phyloP scores from a whole-genome alignment of 2,888 invertebrate genomes.

The Sericinus montela region DNA sequence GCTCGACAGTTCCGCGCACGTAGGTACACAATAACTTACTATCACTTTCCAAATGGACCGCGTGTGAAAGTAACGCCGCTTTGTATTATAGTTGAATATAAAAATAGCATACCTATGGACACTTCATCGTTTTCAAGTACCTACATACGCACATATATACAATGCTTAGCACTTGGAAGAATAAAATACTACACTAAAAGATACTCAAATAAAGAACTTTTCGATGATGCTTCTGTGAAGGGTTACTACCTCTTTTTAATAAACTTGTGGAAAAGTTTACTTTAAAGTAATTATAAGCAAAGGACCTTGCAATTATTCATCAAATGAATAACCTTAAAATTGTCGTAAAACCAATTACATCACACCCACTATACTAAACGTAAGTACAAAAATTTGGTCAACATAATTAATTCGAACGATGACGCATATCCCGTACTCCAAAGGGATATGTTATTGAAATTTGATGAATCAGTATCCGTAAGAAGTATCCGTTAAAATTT shows the following conservation, averaged over 20 bases:
- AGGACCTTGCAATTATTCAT: too few relatives aligned
- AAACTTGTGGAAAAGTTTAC: too few relatives aligned
- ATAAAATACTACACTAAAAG: too few relatives aligned
- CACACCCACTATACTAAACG: too few relatives aligned
- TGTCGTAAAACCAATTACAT: neutral
- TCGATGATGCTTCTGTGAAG: too few relatives aligned
- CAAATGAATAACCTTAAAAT: neutral
- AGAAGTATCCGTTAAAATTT: conserved; percentile 6
- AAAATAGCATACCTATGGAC: neutral
- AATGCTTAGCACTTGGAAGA: too few relatives aligned
- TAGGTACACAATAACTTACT: conserved; percentile 21
- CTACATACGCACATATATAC: too few relatives aligned
- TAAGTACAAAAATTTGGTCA: too few relatives aligned
- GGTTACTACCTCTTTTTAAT: too few relatives aligned
- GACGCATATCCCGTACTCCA: conserved; percentile 34
- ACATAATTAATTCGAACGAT: conserved; percentile 29
- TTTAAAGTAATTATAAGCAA: too few relatives aligned
- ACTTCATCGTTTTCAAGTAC: too few relatives aligned
- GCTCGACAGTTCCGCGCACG: conserved; percentile 35
- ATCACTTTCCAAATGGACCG: conserved; percentile 26
- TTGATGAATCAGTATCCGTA: conserved; percentile 18
- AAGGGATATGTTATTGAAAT: conserved; percentile 34
- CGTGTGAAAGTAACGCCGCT: conserved; percentile 27
- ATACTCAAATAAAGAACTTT: too few relatives aligned
- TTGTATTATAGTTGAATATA: conserved; percentile 4